Evolutionary conservation across 2,113 vertebrate genomes (phyloP).

Genomic region (Anoura caudifer): DNA sequence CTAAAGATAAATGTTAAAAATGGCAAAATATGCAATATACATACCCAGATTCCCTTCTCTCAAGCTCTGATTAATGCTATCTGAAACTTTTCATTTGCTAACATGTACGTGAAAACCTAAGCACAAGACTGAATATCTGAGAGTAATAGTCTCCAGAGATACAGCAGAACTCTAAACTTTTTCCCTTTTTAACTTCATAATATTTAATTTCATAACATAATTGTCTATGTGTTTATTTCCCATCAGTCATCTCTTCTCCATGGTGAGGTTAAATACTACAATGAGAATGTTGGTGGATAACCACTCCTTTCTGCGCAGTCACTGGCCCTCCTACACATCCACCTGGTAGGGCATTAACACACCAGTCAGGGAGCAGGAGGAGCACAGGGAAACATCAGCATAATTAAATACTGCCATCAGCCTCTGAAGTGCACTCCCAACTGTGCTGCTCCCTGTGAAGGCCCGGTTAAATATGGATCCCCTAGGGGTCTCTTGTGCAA

Average conservation of each 20-base stretch:
- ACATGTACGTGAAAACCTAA: slow-evolving; percentile 56
- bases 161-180: not conserved
- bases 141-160: slow-evolving; percentile 25
- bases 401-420: slow-evolving; percentile 81
- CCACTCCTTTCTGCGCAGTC: slow-evolving; percentile 51
- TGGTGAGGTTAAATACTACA: slow-evolving; percentile 51
- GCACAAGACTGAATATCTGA: slow-evolving; percentile 1
- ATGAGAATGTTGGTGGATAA: slow-evolving; percentile 57
- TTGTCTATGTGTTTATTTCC: slow-evolving; percentile 52
- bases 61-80: slow-evolving; percentile 39
- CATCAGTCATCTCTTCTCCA: slow-evolving; percentile 52
- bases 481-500: slow-evolving; percentile 64
- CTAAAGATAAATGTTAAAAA: slow-evolving; percentile 30
- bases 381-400: slow-evolving; percentile 65
- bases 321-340: slow-evolving; percentile 19
- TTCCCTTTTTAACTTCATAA: slow-evolving; percentile 43
- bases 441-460: slow-evolving; percentile 57
- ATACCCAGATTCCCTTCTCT: slow-evolving; percentile 25
- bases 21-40: slow-evolving; percentile 27
- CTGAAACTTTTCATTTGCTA: slow-evolving; percentile 58
- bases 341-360: slow-evolving; percentile 67
- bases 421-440: slow-evolving; percentile 74
- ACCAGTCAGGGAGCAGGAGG: slow-evolving; percentile 65
- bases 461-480: slow-evolving; percentile 75
- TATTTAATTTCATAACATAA: slow-evolving; percentile 52